Conservation (phyloP, 1,140 invertebrate species). For the Planococcus citri region DNA sequence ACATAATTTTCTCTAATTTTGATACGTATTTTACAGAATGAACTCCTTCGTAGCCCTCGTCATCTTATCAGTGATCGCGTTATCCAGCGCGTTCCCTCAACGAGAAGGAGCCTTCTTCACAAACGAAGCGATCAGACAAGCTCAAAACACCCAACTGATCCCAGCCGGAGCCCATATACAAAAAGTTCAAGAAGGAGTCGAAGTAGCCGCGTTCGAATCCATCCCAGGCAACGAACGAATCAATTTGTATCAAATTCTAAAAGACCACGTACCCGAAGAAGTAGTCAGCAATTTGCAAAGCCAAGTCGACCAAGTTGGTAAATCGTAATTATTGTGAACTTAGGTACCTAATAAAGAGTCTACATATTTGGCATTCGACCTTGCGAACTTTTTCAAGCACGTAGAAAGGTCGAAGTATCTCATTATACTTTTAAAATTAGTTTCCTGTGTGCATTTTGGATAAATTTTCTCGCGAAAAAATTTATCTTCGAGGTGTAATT, state of each 20-base stretch:
- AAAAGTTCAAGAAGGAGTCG: slow-evolving; percentile 70
- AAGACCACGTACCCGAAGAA: slow-evolving; percentile 66
- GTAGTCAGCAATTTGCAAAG: slow-evolving; percentile 73
- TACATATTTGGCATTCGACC: not conserved
- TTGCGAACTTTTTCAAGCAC: not conserved
- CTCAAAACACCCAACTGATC: slow-evolving; percentile 66
- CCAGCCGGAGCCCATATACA: slow-evolving; percentile 74
- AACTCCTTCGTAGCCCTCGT: slow-evolving; percentile 12
- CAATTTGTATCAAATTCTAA: slow-evolving; percentile 64
- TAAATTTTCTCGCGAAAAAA: not conserved
- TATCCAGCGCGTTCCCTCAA: slow-evolving; percentile 37
- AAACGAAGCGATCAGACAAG: slow-evolving; percentile 71
- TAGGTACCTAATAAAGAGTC: too few species aligned
- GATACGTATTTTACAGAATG: slow-evolving; percentile 17
- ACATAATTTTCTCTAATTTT: too few species aligned
- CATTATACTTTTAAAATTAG: not conserved
- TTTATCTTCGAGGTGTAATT: not conserved
- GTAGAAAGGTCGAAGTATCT: not conserved
- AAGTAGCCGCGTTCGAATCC: slow-evolving; percentile 65
- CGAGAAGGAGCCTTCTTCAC: slow-evolving; percentile 66
- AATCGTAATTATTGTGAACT: slow-evolving; percentile 24
- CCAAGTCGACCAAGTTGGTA: slow-evolving; percentile 67
- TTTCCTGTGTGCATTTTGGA: not conserved
- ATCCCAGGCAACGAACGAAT: slow-evolving; percentile 69
- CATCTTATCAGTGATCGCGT: slow-evolving; percentile 30